Conservation (phyloP, 2,888 invertebrate genomes). For the Melanotus villosus region DNA sequence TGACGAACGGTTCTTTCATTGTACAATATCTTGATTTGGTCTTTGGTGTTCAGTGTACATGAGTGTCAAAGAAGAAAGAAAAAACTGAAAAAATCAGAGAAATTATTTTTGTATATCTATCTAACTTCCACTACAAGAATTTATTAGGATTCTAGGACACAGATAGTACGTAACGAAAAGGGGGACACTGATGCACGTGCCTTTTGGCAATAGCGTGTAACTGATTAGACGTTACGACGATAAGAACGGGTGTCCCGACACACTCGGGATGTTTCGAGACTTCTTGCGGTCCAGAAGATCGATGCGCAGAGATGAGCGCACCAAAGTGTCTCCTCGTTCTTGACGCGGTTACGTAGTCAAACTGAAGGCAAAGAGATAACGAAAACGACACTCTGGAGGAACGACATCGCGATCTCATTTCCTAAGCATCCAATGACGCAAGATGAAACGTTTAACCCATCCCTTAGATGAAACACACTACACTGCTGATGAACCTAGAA, state of each 20-base stretch:
- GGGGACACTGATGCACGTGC: slow-evolving; percentile 23
- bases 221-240: slow-evolving; percentile 37
- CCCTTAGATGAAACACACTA: too few species aligned
- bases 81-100: background rate
- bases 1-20: too few species aligned
- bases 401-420: background rate
- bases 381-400: slow-evolving; percentile 5
- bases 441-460: background rate
- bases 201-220: slow-evolving; percentile 1
- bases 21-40: too few species aligned
- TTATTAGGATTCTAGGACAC: background rate
- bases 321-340: slow-evolving; percentile 37
- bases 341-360: slow-evolving; percentile 23
- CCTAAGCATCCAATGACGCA: too few species aligned
- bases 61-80: too few species aligned
- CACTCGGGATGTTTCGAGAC: slow-evolving; percentile 53
- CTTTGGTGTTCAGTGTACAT: too few species aligned
- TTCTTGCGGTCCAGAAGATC: slow-evolving; percentile 56
- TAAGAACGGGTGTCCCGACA: slow-evolving; percentile 38
- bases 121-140: background rate
- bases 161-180: background rate
- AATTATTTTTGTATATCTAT: background rate
- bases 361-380: slow-evolving; percentile 13
- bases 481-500: too few species aligned
- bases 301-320: slow-evolving; percentile 59